A percentile compares a stretch with the other conserved stretches of the same genome.
phyloP scores from a whole-genome alignment of 2,888 invertebrate genomes.

The Hipparchia semele region DNA sequence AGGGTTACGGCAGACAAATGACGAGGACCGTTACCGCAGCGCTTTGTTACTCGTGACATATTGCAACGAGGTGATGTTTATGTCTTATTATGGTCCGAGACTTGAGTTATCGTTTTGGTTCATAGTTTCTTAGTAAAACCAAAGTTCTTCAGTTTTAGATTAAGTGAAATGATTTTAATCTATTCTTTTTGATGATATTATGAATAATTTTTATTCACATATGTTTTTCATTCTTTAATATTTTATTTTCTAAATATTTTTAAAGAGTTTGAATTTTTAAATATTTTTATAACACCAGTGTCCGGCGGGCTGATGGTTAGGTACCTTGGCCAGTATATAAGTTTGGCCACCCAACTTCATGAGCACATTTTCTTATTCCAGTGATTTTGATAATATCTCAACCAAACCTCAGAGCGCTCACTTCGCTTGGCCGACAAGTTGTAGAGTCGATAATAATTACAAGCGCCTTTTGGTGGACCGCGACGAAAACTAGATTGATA shows the following conservation, averaged over 20 bases:
- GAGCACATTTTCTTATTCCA: too few relatives aligned
- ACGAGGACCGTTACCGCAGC: slow-evolving; percentile 78
- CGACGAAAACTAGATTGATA: too few relatives aligned
- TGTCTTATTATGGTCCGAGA: slow-evolving; percentile 76
- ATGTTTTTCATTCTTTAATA: background rate
- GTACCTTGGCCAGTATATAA: too few relatives aligned
- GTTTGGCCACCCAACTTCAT: too few relatives aligned
- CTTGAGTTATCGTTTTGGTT: slow-evolving; percentile 38
- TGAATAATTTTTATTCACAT: background rate
- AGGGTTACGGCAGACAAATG: slow-evolving; percentile 75
- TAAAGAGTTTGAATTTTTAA: background rate
- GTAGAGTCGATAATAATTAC: too few relatives aligned
- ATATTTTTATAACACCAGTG: background rate
- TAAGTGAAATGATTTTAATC: background rate
- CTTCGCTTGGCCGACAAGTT: too few relatives aligned
- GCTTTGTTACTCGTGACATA: slow-evolving; percentile 77
- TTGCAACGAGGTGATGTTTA: slow-evolving; percentile 77
- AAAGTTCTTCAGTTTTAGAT: slow-evolving; percentile 19
- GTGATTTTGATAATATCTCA: too few relatives aligned
- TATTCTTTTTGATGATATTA: background rate
- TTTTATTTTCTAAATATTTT: background rate
- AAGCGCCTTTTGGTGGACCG: too few relatives aligned
- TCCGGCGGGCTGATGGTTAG: too few relatives aligned
- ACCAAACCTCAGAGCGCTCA: too few relatives aligned
- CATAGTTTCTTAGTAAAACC: slow-evolving; percentile 28